phyloP scores from a whole-genome alignment of 2,888 invertebrate genomes.

The Anthophora plumipes region DNA sequence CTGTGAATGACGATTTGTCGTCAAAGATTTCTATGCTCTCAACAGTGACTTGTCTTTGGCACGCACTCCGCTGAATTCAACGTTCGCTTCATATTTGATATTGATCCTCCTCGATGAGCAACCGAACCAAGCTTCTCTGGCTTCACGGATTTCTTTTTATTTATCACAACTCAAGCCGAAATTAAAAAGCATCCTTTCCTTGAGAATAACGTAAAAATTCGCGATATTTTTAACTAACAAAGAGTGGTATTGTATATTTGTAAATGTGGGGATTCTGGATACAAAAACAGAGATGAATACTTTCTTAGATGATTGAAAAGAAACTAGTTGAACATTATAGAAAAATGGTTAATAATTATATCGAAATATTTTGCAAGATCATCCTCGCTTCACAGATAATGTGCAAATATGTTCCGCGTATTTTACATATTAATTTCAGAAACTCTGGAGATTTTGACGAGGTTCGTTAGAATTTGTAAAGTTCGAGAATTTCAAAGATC shows the following conservation, averaged over 20 bases:
- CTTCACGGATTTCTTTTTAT: conserved; percentile 8
- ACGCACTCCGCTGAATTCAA: conserved; percentile 21
- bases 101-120: conserved; percentile 20
- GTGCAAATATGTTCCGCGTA: not conserved
- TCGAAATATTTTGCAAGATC: not conserved
- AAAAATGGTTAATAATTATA: not conserved
- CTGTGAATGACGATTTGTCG: conserved; percentile 33
- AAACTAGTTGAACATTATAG: too few relatives aligned
- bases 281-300: not conserved
- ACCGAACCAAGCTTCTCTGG: conserved; percentile 13
- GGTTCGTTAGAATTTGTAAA: conserved; percentile 5
- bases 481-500: conserved; percentile 1
- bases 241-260: too few relatives aligned
- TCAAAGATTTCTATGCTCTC: conserved; percentile 21
- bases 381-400: not conserved
- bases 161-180: conserved; percentile 1
- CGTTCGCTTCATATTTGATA: conserved; percentile 33
- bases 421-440: not conserved
- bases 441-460: not conserved
- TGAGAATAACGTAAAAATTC: not conserved
- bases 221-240: not conserved
- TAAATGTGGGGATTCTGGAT: not conserved
- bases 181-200: conserved; percentile 19
- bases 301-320: not conserved
- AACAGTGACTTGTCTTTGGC: conserved; percentile 36